Evolutionary conservation across 2,113 vertebrate genomes (phyloP).

Genomic region (Corythaixoides concolor): DNA sequence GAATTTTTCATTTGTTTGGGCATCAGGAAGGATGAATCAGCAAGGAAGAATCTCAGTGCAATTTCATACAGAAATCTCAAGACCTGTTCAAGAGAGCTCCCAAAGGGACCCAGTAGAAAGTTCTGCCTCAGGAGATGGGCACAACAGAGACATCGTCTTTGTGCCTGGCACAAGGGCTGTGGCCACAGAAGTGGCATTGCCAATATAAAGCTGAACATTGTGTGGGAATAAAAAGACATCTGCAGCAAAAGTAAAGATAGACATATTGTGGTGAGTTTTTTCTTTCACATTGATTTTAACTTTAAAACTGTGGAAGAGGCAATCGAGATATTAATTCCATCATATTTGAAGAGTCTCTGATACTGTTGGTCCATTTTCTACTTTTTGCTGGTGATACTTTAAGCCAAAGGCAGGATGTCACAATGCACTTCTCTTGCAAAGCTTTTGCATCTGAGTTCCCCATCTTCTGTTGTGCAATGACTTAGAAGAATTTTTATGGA

Average conservation of each 20-base stretch:
- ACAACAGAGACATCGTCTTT: not conserved
- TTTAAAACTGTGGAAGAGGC: not conserved
- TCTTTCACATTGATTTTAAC: not conserved
- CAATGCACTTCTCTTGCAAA: not conserved
- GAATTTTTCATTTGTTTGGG: not conserved
- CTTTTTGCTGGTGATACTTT: not conserved
- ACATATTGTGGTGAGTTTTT: not conserved
- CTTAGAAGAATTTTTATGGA: not conserved
- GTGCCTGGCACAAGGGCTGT: not conserved
- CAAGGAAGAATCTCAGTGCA: not conserved
- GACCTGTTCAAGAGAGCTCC: not conserved
- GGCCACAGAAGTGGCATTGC: not conserved
- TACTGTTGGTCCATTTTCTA: not conserved
- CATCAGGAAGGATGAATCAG: not conserved
- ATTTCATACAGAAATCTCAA: not conserved
- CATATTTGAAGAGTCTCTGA: not conserved
- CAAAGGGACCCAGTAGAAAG: not conserved
- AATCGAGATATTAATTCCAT: not conserved
- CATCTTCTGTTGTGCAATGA: not conserved
- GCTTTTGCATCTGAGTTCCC: not conserved
- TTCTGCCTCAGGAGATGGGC: not conserved
- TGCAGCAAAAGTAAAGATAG: not conserved
- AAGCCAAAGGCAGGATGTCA: not conserved
- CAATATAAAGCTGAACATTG: not conserved
- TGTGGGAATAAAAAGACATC: not conserved